Evolutionary conservation across 2,113 vertebrate species (phyloP), one percentile per base, ranked within the genome.

Genomic region (Campylomormyrus numenius): DNA sequence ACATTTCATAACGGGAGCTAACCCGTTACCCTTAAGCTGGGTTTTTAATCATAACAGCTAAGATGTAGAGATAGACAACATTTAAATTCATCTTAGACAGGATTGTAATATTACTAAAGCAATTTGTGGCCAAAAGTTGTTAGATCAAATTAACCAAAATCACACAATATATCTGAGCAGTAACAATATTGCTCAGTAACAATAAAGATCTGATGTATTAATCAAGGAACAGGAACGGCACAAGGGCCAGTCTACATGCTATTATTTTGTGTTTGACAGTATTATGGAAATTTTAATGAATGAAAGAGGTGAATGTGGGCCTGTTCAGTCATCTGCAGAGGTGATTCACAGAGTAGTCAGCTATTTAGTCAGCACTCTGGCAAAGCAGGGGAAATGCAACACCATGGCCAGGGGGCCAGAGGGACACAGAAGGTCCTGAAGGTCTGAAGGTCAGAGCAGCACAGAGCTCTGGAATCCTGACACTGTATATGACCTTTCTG

Each of bases 371-470:
- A 84, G 85, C 52, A 88, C 49, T 89, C 91, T 89, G 91, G 92
- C 91, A 90, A 35, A 53, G 27, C 42, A 35, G 48, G 3, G 45
- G 90, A 91, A 90, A 93, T 66, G 56, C 88, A 88, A 93, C 62
- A 91, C 92, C 77, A 56, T 17, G 45, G 7, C n/a, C 52, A 50
- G 19, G 15, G 66, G 15, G 15, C 49, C 5, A 87, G 52, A 74
- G 31, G 58, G 77, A 89, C 50, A 80, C 21, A 27, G 5, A 46
- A 48, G 31, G 49, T 87, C 21, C 17, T n/a, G 15, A 24, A 50
- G 87, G 62, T 24, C 35, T 88, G 52, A 90, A 91, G 91, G 86
- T 56, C 92, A 91, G 39, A 49, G 31, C 19, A 2, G 45, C 83
- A 77, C 15, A 58, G 24, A 27, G 52, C 48, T 31, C 50, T 35